These are phyloP conservation scores for Drosophila mojavensis DNA, from an alignment of 1,140 invertebrate genomes.

Conservation along the genomic window DNA sequence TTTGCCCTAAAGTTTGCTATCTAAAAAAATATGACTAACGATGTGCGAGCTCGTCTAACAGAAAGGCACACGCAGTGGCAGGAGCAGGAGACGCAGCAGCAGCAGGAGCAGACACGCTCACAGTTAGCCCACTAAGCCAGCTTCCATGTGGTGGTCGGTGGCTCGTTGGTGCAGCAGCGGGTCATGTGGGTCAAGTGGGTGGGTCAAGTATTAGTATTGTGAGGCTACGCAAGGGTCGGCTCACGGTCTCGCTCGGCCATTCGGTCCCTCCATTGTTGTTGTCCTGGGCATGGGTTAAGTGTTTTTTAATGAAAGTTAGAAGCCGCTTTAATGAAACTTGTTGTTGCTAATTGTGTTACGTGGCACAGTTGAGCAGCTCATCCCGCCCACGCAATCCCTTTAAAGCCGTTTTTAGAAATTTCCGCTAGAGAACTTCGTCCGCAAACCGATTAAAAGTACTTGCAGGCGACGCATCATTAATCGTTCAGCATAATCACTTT, in stretches of 20 bases:
- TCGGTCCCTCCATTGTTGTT: slow-evolving; percentile 19
- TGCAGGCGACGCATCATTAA: slow-evolving; percentile 24
- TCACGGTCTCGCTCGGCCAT: slow-evolving; percentile 32
- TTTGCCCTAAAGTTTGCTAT: slow-evolving; percentile 55
- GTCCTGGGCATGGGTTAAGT: slow-evolving; percentile 72
- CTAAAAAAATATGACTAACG: slow-evolving; percentile 73
- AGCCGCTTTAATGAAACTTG: slow-evolving; percentile 78
- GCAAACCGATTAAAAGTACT: slow-evolving; percentile 28
- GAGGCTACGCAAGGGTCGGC: slow-evolving; percentile 33
- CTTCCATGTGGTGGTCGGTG: slow-evolving; percentile 51
- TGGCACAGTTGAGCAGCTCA: slow-evolving; percentile 37
- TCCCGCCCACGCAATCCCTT: slow-evolving; percentile 10
- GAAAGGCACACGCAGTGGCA: slow-evolving; percentile 25
- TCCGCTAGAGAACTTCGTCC: slow-evolving; percentile 24
- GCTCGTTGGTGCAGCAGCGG: slow-evolving; percentile 36
- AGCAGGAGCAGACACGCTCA: slow-evolving; percentile 60
- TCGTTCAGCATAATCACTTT: slow-evolving; percentile 13
- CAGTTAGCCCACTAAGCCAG: slow-evolving; percentile 54
- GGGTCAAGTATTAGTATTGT: slow-evolving; percentile 61
- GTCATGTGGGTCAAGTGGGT: slow-evolving; percentile 74
- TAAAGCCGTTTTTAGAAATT: slow-evolving; percentile 37
- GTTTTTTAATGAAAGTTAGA: slow-evolving; percentile 81
- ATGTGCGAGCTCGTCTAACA: slow-evolving; percentile 32
- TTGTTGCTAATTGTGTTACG: slow-evolving; percentile 66
- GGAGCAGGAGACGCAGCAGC: slow-evolving; percentile 44